Evolutionary conservation across 2,888 invertebrate genomes (phyloP).

Genomic region (Drosophila mimetica): DNA sequence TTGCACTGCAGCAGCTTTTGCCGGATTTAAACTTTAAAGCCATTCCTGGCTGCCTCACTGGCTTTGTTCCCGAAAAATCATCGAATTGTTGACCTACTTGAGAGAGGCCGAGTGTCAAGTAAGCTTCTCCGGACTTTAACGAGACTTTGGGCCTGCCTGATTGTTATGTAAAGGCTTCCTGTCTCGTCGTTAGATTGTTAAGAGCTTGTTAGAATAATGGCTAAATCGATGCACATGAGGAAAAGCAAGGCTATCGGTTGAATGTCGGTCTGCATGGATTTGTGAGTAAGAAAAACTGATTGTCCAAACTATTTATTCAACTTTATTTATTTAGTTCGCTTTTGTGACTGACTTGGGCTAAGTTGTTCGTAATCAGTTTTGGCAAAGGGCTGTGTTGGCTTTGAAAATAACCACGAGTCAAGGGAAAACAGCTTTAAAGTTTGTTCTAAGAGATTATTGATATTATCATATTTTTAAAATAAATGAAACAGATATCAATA

Average conservation of each 20-base stretch:
- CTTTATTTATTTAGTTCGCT: conserved; percentile 12
- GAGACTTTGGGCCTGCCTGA: conserved; percentile 7
- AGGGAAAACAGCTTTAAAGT: too few species aligned
- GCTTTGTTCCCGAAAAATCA: conserved; percentile 28
- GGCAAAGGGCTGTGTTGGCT: conserved; percentile 21
- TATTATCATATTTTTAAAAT: not conserved
- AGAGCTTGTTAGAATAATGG: conserved; percentile 62
- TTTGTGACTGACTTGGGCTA: conserved; percentile 5
- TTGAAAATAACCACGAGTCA: not conserved
- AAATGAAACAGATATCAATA: too few species aligned
- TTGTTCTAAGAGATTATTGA: not conserved
- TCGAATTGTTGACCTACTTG: conserved; percentile 59
- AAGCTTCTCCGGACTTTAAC: conserved; percentile 8
- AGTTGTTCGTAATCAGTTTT: conserved; percentile 39
- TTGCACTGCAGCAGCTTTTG: conserved; percentile 4
- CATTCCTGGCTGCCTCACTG: not conserved
- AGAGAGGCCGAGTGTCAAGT: conserved; percentile 34
- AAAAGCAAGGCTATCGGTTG: conserved; percentile 11
- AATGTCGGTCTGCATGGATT: conserved; percentile 4
- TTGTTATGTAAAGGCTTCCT: conserved; percentile 39
- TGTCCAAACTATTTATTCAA: not conserved
- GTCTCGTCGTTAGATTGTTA: conserved; percentile 43
- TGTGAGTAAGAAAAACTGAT: conserved; percentile 14
- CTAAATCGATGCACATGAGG: conserved; percentile 46
- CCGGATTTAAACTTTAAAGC: conserved; percentile 30